Evolutionary conservation across 2,113 vertebrate species (phyloP).

Genomic region (Cichladusa arquata): DNA sequence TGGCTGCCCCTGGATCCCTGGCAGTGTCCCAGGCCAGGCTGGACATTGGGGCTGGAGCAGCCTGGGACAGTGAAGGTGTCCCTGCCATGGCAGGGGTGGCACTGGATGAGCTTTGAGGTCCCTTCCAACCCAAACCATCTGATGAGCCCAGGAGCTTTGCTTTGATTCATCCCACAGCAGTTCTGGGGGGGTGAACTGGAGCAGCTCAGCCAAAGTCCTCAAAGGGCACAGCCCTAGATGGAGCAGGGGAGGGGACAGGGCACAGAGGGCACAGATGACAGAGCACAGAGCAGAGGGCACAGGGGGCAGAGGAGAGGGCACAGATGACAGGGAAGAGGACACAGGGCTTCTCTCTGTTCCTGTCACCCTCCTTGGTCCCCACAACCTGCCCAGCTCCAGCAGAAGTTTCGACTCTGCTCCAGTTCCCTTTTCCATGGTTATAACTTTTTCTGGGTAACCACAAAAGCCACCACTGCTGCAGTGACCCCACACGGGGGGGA

Average conservation of each 20-base stretch:
- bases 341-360: neutral
- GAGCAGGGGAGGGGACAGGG: neutral
- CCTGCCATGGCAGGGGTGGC: neutral
- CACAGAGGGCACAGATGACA: neutral
- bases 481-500: neutral
- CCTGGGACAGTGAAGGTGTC: neutral
- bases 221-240: accelerated
- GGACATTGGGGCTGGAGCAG: accelerated
- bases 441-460: slow-evolving; percentile 29
- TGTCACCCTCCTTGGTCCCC: neutral
- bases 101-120: neutral
- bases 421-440: slow-evolving; percentile 11
- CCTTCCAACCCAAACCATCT: no score
- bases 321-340: neutral
- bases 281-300: neutral
- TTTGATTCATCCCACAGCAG: neutral
- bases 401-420: neutral
- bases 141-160: neutral
- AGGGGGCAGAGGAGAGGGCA: neutral
- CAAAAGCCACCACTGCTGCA: neutral
- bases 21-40: neutral
- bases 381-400: neutral
- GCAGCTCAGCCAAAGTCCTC: neutral
- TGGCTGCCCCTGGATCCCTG: neutral
- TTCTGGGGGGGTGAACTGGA: neutral